These are phyloP conservation scores for Bathynomus jamesi DNA, from an alignment of 1,140 invertebrate species.

Conservation along the genomic window DNA sequence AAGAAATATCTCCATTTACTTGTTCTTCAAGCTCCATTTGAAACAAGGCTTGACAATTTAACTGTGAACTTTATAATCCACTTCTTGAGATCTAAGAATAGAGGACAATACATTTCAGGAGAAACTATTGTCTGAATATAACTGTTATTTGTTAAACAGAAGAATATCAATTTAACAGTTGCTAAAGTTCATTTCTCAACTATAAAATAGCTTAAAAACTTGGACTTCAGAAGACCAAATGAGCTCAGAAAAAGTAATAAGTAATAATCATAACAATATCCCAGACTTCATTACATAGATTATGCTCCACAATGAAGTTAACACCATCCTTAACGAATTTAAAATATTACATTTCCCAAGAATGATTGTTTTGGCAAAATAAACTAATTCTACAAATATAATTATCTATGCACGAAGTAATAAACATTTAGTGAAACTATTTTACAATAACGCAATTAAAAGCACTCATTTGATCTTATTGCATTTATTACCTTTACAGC, in stretches of 20 bases:
- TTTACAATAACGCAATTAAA: too few species aligned
- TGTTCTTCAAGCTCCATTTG: neutral
- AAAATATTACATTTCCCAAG: neutral
- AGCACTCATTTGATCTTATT: neutral
- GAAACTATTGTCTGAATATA: neutral
- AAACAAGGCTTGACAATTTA: neutral
- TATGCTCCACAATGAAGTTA: neutral
- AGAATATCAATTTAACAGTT: neutral
- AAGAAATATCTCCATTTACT: neutral
- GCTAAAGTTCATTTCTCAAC: neutral
- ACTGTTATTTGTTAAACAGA: neutral
- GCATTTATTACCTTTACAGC: neutral
- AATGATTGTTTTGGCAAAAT: neutral
- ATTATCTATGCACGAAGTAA: too few species aligned
- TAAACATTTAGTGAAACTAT: too few species aligned
- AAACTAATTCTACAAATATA: neutral
- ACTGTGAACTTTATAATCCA: neutral
- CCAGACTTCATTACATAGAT: neutral
- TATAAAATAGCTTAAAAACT: neutral
- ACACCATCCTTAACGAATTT: neutral
- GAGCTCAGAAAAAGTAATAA: neutral
- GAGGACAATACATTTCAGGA: too few species aligned
- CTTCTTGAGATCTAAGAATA: neutral
- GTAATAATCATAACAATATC: neutral
- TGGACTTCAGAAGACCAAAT: neutral